Evolutionary conservation across 2,888 invertebrate genomes (phyloP), one percentile per base, ranked within the genome.

Genomic region (Diloba caeruleocephala): DNA sequence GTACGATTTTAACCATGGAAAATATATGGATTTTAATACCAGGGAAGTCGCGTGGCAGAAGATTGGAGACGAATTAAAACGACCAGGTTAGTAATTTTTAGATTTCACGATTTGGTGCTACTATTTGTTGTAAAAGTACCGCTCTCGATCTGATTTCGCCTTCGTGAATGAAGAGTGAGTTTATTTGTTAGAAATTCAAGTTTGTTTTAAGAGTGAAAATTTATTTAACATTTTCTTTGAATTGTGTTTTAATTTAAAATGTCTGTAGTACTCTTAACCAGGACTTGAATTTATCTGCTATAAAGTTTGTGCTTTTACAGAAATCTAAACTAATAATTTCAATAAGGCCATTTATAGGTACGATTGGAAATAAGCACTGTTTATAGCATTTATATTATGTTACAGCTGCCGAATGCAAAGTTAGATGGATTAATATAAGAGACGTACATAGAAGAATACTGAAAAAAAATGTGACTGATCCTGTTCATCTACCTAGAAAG

Each of bases 11-110:
- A 88, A 83, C 52, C 79, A 92, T 68, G 71, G 68, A 0, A 87
- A 88, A 48, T 92, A 93, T 48, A 89, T 91, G 88, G 90, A 93
- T 61, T 89, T 88, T 42, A 92, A 93, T 29, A 74, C 87, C 0
- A 78, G 92, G 8, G 92, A 92, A 48, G 92, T 92, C 13, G 84
- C 88, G 1, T 93, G 92, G 92, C 92, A 93, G 69, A 90, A 83
- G 69, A 92, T 93, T 21, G 92, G 92, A 3, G 92, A 93, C 54
- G 88, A 87, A 45, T 65, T 93, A 13, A 83, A 87, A 59, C 79
- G 81, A 45, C 85, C 93, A 32, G 91, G 92, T 92, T 56, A 81
- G 88, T 79, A 44, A 9, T 39, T 33, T 74, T 74, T 74, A 74
- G 48, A 61, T 39, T 45, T 57, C 37, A 68, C 71, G 71, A 74